Conservation (phyloP, 2,888 invertebrate genomes). For the Lasioglossum lativentre region DNA sequence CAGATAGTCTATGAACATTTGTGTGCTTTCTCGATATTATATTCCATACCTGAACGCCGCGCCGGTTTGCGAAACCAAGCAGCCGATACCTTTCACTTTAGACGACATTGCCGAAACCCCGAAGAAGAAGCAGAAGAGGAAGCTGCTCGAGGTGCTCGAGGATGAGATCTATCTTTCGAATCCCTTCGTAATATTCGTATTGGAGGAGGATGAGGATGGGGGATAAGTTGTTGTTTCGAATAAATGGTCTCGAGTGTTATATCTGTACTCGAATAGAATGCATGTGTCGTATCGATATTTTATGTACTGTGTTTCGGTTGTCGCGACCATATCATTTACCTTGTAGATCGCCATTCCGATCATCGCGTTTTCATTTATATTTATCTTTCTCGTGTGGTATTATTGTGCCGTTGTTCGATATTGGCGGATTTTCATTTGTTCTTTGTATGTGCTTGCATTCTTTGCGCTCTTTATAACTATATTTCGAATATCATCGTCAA, state of each 20-base stretch:
- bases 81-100: constrained; percentile 74
- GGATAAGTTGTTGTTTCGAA: constrained; percentile 67
- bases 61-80: constrained; percentile 76
- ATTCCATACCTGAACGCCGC: constrained; percentile 80
- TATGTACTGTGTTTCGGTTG: constrained; percentile 72
- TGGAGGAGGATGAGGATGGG: constrained; percentile 20
- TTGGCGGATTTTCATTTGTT: constrained; percentile 42
- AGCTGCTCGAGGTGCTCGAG: constrained; percentile 71
- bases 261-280: constrained; percentile 77
- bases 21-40: constrained; percentile 50
- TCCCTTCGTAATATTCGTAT: constrained; percentile 56
- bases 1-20: constrained; percentile 48
- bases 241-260: constrained; percentile 73
- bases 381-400: constrained; percentile 60
- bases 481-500: not conserved
- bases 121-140: constrained; percentile 75
- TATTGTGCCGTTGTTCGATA: constrained; percentile 62
- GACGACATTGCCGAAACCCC: constrained; percentile 69
- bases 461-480: constrained; percentile 39
- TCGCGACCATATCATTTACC: constrained; percentile 23
- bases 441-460: constrained; percentile 52
- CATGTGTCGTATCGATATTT: constrained; percentile 80
- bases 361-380: constrained; percentile 21
- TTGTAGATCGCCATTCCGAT: constrained; percentile 32
- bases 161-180: constrained; percentile 55